Percentiles rank a stretch among this genome's conserved stretches.
Evolutionary conservation across 2,113 vertebrate species (phyloP).

Genomic region (Clinocottus analis): DNA sequence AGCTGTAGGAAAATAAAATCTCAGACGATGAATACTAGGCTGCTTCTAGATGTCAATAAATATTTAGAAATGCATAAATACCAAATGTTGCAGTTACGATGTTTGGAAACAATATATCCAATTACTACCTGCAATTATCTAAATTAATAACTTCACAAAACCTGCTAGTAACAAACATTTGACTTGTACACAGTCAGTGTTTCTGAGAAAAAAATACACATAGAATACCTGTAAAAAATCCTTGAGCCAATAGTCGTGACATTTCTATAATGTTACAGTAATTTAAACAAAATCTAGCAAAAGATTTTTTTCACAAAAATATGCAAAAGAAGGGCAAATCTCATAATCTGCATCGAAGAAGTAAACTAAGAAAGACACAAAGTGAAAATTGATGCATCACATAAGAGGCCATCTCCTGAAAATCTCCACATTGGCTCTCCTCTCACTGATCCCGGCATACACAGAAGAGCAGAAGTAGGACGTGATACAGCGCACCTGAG

Average conservation of each 20-base stretch:
- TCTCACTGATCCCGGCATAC: background rate
- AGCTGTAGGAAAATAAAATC: constrained; percentile 6
- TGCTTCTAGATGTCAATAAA: background rate
- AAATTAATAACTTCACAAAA: background rate
- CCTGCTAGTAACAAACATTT: background rate
- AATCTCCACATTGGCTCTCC: background rate
- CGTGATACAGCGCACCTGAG: constrained; percentile 1
- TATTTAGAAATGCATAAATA: background rate
- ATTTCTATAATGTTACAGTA: background rate
- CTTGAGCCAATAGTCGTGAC: background rate
- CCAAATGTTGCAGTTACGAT: background rate
- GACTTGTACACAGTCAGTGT: background rate
- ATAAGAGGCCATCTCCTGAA: background rate
- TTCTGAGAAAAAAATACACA: background rate
- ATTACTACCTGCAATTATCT: background rate
- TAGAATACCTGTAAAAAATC: background rate
- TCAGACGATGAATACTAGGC: background rate
- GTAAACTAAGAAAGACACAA: background rate
- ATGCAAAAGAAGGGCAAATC: background rate
- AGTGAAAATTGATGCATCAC: too few species aligned
- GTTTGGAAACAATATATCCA: background rate
- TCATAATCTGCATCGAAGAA: background rate
- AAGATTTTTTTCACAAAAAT: too few species aligned
- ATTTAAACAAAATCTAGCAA: background rate
- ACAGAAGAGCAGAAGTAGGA: constrained; percentile 4